These are phyloP conservation scores for Anguilla anguilla DNA, from an alignment of 2,797 vertebrate genomes.

Conservation along the genomic window DNA sequence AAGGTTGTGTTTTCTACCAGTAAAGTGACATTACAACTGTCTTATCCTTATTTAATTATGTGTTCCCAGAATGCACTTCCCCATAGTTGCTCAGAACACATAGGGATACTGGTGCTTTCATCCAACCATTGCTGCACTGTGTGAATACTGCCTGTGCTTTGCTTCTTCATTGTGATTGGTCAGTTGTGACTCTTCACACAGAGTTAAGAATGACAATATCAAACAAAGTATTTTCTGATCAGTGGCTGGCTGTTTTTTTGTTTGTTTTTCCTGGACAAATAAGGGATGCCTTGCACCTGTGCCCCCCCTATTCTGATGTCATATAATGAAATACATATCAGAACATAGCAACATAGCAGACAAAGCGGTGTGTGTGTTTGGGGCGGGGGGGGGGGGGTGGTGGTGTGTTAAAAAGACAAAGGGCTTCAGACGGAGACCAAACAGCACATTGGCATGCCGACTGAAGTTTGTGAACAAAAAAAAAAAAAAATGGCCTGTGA, in stretches of 20 bases:
- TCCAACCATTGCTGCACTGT: neutral
- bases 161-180: neutral
- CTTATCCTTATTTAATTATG: too few species aligned
- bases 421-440: neutral
- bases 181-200: neutral
- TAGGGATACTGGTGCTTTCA: neutral
- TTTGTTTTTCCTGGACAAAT: neutral
- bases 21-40: neutral
- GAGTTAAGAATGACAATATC: neutral
- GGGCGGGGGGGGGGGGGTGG: neutral
- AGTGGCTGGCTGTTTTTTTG: neutral
- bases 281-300: neutral
- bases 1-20: neutral
- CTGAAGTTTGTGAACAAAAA: neutral
- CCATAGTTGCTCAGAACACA: neutral
- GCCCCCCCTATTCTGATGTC: neutral
- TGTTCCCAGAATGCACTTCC: neutral
- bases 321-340: neutral
- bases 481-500: neutral
- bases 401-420: neutral
- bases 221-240: neutral
- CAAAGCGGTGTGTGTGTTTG: neutral
- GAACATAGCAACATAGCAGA: neutral
- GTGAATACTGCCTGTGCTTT: neutral
- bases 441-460: conserved; percentile 6